phyloP scores from a whole-genome alignment of 2,113 vertebrate species.

The Galbula dea region DNA sequence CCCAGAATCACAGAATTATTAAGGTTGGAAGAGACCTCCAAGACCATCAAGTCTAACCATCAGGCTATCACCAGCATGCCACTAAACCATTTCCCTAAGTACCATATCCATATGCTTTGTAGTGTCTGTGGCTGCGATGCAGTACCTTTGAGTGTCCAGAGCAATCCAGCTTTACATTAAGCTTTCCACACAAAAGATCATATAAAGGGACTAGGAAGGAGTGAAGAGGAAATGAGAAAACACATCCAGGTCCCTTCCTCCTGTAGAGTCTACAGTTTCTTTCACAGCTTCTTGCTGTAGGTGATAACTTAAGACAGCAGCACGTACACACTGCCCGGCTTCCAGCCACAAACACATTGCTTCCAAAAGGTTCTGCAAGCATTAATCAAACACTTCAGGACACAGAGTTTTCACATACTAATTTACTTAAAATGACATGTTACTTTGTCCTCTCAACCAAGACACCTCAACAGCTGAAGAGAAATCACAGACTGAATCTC shows the following conservation, averaged over 20 bases:
- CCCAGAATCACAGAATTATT: too few species aligned
- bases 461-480: slow-evolving; percentile 36
- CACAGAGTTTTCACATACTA: background rate
- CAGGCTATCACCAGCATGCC: too few species aligned
- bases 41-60: too few species aligned
- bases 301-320: background rate
- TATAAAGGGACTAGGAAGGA: background rate
- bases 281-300: too few species aligned
- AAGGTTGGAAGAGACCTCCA: too few species aligned
- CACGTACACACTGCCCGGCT: background rate
- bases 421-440: slow-evolving; percentile 49
- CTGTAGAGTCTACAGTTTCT: background rate
- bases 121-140: too few species aligned
- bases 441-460: background rate
- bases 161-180: background rate
- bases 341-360: background rate
- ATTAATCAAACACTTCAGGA: slow-evolving; percentile 14
- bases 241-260: background rate
- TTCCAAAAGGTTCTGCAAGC: background rate
- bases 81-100: too few species aligned
- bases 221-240: background rate
- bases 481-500: slow-evolving; percentile 20
- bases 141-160: background rate
- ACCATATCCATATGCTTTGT: too few species aligned
- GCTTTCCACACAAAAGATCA: background rate